Evolutionary conservation across 92 coral and sea anemone species (phyloP).

Genomic region (Epizoanthus illoricatus): DNA sequence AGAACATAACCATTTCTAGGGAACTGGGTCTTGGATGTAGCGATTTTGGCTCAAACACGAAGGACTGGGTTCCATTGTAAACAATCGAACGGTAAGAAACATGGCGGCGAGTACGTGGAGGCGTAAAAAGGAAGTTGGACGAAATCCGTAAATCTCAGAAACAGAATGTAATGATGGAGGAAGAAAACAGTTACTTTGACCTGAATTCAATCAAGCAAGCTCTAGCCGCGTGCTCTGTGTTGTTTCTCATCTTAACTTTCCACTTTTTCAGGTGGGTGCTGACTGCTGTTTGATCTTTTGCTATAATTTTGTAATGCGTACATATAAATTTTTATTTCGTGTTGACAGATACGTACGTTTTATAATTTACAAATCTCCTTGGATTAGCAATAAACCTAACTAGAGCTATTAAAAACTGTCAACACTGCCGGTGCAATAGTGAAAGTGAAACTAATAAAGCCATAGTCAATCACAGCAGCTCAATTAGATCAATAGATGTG

Average conservation of each 20-base stretch:
- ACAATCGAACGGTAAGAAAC: background rate
- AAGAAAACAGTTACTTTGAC: constrained; percentile 15
- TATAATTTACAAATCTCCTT: too few relatives aligned
- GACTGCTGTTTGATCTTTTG: background rate
- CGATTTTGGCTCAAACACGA: background rate
- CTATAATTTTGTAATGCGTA: too few relatives aligned
- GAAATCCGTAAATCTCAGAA: background rate
- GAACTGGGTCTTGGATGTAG: background rate
- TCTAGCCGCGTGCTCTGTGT: constrained; percentile 69
- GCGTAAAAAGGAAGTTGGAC: background rate
- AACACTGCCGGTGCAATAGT: too few relatives aligned
- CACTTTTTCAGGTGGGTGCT: constrained; percentile 67
- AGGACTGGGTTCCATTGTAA: constrained; percentile 4
- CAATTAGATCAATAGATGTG: too few relatives aligned
- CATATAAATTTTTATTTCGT: too few relatives aligned
- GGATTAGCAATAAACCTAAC: too few relatives aligned
- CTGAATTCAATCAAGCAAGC: constrained; percentile 65
- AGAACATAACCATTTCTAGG: background rate
- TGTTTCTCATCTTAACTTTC: constrained; percentile 69
- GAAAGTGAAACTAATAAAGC: too few relatives aligned
- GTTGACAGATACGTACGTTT: too few relatives aligned
- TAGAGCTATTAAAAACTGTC: too few relatives aligned
- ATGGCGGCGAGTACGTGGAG: background rate
- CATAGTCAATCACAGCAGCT: too few relatives aligned
- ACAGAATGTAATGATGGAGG: constrained; percentile 5